phyloP scores from a whole-genome alignment of 37 sponge, comb jelly and placozoan genomes.

The Hexactinellida sp. region DNA sequence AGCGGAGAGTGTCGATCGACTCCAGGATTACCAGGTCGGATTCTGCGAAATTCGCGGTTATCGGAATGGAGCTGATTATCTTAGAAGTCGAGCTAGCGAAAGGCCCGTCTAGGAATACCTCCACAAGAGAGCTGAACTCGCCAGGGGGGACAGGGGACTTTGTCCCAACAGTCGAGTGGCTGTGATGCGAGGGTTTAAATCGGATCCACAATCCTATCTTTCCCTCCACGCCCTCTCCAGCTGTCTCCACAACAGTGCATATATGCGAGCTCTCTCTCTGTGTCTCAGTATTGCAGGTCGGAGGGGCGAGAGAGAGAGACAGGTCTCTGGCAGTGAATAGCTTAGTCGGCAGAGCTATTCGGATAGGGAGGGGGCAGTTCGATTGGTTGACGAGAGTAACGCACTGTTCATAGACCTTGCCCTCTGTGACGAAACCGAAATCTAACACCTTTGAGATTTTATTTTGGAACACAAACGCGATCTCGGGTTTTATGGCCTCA shows the following conservation, averaged over 20 bases:
- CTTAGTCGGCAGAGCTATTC: neutral
- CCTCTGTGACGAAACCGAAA: slow-evolving; percentile 1
- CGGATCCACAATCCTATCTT: neutral
- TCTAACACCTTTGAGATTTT: neutral
- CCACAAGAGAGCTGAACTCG: neutral
- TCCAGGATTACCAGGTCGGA: neutral
- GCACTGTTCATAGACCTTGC: neutral
- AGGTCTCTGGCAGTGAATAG: neutral
- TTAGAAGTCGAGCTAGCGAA: neutral
- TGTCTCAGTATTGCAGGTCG: neutral
- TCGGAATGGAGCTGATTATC: neutral
- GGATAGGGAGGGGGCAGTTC: neutral
- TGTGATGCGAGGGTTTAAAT: neutral
- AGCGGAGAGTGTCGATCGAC: neutral
- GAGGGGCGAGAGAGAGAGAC: neutral
- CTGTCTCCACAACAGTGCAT: neutral
- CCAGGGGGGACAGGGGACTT: neutral
- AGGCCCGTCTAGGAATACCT: neutral
- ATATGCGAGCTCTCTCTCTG: neutral
- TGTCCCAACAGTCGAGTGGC: neutral
- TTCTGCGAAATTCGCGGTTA: neutral
- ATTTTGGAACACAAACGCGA: neutral
- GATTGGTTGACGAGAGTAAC: neutral
- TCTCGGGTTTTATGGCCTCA: neutral
- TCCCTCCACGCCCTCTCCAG: neutral